Conservation (phyloP, 2,113 vertebrate genomes). For the Neotoma lepida region DNA sequence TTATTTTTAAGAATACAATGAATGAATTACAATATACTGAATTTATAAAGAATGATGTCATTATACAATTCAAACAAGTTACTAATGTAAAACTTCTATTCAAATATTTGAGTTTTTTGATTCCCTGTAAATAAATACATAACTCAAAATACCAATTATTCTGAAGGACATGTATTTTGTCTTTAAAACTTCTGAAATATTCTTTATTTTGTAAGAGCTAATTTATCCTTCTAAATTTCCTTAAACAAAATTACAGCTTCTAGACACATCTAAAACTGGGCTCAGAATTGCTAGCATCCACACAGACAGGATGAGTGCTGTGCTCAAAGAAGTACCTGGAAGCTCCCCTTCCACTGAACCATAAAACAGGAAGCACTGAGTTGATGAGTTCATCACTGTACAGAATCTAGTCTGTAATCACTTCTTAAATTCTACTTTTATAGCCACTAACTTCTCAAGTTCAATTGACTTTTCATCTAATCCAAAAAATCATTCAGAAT, state of each 20-base stretch:
- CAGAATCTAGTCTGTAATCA: neutral
- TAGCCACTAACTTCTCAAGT: neutral
- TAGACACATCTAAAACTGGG: neutral
- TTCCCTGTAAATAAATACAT: neutral
- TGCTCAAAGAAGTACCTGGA: neutral
- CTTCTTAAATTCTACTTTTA: neutral
- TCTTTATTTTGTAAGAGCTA: neutral
- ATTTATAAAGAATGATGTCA: neutral
- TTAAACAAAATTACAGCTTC: neutral
- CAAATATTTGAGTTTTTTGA: neutral
- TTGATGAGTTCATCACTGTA: neutral
- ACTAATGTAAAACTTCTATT: neutral
- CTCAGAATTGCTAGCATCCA: neutral
- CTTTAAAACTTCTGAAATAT: neutral
- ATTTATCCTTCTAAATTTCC: neutral
- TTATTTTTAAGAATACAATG: neutral
- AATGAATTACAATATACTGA: neutral
- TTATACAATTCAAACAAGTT: constrained; percentile 8
- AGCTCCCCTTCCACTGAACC: neutral
- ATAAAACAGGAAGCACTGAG: neutral
- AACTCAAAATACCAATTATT: neutral
- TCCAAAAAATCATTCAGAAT: neutral
- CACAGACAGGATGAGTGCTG: neutral
- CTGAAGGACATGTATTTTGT: neutral
- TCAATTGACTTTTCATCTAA: constrained; percentile 1